Percentiles rank a stretch among this genome's conserved stretches.
Conservation (phyloP, 1,140 invertebrate species). For the Drosophila seguyi region DNA sequence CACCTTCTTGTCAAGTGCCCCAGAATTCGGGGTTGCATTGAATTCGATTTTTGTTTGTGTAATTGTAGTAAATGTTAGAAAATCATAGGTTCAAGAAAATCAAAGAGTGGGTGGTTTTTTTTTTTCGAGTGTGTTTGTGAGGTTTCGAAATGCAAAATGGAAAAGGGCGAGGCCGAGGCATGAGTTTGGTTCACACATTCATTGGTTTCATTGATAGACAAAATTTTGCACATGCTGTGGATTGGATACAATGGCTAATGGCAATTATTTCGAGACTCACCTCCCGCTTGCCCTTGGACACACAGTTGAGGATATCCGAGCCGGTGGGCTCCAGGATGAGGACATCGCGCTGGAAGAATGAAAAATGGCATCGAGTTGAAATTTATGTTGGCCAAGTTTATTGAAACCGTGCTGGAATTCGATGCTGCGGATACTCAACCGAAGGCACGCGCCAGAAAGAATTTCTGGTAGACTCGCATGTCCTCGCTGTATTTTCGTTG, state of each 20-base stretch:
- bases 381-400: slow-evolving; percentile 58
- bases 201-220: slow-evolving; percentile 21
- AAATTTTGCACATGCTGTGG: slow-evolving; percentile 46
- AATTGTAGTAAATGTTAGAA: slow-evolving; percentile 47
- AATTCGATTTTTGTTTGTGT: slow-evolving; percentile 26
- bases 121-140: neutral
- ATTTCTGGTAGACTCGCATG: slow-evolving; percentile 46
- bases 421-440: slow-evolving; percentile 32
- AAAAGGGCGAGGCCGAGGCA: slow-evolving; percentile 31
- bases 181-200: slow-evolving; percentile 34
- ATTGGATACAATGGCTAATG: neutral
- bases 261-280: slow-evolving; percentile 85
- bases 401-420: slow-evolving; percentile 77
- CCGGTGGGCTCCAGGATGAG: slow-evolving; percentile 89
- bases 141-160: slow-evolving; percentile 31
- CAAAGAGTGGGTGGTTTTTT: slow-evolving; percentile 7
- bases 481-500: slow-evolving; percentile 14
- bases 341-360: slow-evolving; percentile 88
- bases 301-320: slow-evolving; percentile 90
- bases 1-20: slow-evolving; percentile 88
- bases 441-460: slow-evolving; percentile 35
- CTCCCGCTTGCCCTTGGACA: slow-evolving; percentile 92
- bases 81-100: slow-evolving; percentile 38
- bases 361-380: slow-evolving; percentile 42
- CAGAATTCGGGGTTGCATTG: slow-evolving; percentile 15